Conservation (phyloP, 2,888 invertebrate species). For the Axea sp. region DNA sequence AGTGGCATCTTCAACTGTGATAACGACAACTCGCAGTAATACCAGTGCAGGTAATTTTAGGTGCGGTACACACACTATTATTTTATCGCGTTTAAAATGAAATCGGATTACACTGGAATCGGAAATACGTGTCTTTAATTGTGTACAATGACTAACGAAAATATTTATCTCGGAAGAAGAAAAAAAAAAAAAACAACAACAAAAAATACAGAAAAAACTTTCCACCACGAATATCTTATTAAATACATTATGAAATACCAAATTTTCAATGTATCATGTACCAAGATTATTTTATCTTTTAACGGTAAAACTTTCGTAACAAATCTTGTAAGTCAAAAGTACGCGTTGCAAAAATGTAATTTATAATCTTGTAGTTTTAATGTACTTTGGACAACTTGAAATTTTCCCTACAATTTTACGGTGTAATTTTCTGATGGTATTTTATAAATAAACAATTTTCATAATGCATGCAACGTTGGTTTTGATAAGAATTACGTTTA, state of each 20-base stretch:
- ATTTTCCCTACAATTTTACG: neutral
- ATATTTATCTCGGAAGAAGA: constrained; percentile 8
- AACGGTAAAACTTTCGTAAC: too few relatives aligned
- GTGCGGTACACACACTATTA: constrained; percentile 60
- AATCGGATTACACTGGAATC: constrained; percentile 57
- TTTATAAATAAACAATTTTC: constrained; percentile 19
- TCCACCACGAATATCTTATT: too few relatives aligned
- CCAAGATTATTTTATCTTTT: too few relatives aligned
- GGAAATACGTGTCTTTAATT: constrained; percentile 31
- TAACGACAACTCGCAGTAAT: constrained; percentile 63
- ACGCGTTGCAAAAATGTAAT: too few relatives aligned
- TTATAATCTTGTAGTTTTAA: too few relatives aligned
- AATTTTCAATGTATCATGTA: too few relatives aligned
- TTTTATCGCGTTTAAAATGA: constrained; percentile 61
- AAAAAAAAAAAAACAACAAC: neutral
- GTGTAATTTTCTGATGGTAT: too few relatives aligned
- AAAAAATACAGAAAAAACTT: too few relatives aligned
- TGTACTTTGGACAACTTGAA: too few relatives aligned
- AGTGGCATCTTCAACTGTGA: constrained; percentile 58
- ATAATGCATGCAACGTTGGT: constrained; percentile 50
- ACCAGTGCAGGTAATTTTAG: constrained; percentile 60
- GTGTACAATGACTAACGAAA: constrained; percentile 12
- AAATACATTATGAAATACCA: too few relatives aligned
- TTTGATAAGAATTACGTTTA: constrained; percentile 60
- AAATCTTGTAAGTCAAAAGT: too few relatives aligned